Base-by-base conservation (phyloP, 2,888 invertebrate genomes). In the Tupiocoris notatus region DNA sequence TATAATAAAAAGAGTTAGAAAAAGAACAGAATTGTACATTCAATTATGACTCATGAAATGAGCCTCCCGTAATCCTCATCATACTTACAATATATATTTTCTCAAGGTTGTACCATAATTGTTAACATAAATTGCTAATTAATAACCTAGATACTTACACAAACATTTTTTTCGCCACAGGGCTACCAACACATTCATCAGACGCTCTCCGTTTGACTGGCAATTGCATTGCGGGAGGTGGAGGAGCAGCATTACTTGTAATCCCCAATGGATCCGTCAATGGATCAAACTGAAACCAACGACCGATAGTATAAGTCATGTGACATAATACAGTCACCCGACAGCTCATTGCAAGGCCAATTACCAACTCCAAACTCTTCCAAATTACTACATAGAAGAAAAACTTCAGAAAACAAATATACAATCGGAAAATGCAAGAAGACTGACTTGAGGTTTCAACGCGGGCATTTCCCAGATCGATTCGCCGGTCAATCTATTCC, bases 401-500 rank as follows among this genome's bases (percentile, higher is more conserved):
- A 56, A 56, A 16, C 56, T 16, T 12, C 56, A 12, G 22, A 23
- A 24, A 24, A 24, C 20, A n/a, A 23, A n/a, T 54, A 68, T 3
- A 56, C 56, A n/a, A 3, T 1, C n/a, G 25, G 20, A 73, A 73
- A 62, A 20, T 7, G 21, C 17, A 16, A 59, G 18, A 9, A 64
- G 24, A 39, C 39, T 39, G 3, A 85, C 85, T 81, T 91, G 92
- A 77, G 90, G 88, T 83, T 91, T 91, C 64, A 81, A 81, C 9
- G 90, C 85, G n/a, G 90, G 88, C 88, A 95, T 90, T 84, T 98
- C 97, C 98, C 98, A 98, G 81, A 96, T 86, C n/a, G 96, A 96
- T 85, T 97, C 95, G 73, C 96, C 95, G 0, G 95, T 95, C 22
- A 93, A 85, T 86, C 96, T 96, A 84, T 98, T 98, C 94, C 96